Base-by-base conservation (phyloP, 2,888 invertebrate species). In the Patella ulyssiponensis region DNA sequence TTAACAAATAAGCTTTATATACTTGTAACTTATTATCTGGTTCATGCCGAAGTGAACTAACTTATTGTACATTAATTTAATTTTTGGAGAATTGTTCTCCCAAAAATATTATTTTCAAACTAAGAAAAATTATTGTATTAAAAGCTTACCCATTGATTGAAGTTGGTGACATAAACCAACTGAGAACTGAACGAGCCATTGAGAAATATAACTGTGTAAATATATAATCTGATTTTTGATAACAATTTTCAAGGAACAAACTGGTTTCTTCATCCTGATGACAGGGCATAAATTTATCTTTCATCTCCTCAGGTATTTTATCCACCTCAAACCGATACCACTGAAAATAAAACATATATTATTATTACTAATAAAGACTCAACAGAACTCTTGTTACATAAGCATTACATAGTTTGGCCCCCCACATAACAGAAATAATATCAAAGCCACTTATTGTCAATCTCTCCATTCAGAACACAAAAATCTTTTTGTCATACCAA, bases 111-210 rank as follows among this genome's bases (percentile, higher is more conserved):
- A 33, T 20, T 7, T 20, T n/a, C 9, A 75, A 23, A 23, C 23
- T 52, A 27, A 17, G 44, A 44, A 2, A 58, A 20, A 27, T 12
- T 51, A 1, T 12, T 23, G 3, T 64, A 33, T 20, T 20, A n/a
- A 17, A 15, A 33, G 94, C 94, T 94, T 92, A 96, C 94, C 98
- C 98, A 93, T 98, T 99, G 83, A 98, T 96, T 86, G 97, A 97
- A 2, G 98, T 99, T 91, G 96, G 95, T 53, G 97, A 96, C 95
- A 98, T 96, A 93, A 98, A 97, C 92, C 95, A 94, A 82, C 95
- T 95, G 27, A 98, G 94, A 69, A 98, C 92, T n/a, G 96, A 94
- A 87, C 96, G 95, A 20, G 96, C 96, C 58, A 98, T 87, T 58
- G 96, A 94, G 92, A 98, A 96, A 95, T 96, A 97, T 81, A 98